Conservation (phyloP, 37 sponge, comb jelly and placozoan genomes). For the Mnemiopsis leidyi region DNA sequence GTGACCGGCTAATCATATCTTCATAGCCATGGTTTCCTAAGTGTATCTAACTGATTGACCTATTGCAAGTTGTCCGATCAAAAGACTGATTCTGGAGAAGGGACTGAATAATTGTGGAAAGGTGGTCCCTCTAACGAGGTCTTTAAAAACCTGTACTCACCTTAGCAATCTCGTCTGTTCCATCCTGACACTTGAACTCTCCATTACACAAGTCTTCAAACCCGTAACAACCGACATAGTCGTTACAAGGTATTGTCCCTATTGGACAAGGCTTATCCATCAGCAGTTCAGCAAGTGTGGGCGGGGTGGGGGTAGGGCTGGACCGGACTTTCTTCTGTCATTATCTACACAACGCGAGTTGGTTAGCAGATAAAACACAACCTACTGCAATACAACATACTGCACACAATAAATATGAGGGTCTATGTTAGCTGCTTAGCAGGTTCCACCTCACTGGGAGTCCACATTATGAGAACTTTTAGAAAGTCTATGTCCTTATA, state of each 20-base stretch:
- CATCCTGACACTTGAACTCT: background rate
- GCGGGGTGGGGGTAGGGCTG: background rate
- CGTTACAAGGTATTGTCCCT: conserved; percentile 6
- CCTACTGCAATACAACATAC: background rate
- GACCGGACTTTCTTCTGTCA: background rate
- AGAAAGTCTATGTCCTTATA: background rate
- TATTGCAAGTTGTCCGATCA: too few species aligned
- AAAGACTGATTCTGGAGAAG: too few species aligned
- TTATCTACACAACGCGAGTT: background rate
- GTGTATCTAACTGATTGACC: too few species aligned
- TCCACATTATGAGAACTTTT: background rate
- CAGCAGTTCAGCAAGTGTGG: background rate
- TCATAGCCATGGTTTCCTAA: too few species aligned
- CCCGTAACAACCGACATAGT: conserved; percentile 3
- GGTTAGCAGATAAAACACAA: background rate
- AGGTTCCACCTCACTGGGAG: background rate
- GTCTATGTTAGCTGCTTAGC: background rate
- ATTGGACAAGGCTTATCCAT: background rate
- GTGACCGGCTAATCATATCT: too few species aligned
- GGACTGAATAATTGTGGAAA: too few species aligned
- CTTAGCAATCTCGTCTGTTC: conserved; percentile 6
- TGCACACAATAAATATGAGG: too few species aligned
- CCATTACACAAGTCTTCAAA: conserved; percentile 30
- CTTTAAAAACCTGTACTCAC: too few species aligned
- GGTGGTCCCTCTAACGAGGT: too few species aligned